phyloP scores from a whole-genome alignment of 2,888 invertebrate species.

The Hipparchia semele region DNA sequence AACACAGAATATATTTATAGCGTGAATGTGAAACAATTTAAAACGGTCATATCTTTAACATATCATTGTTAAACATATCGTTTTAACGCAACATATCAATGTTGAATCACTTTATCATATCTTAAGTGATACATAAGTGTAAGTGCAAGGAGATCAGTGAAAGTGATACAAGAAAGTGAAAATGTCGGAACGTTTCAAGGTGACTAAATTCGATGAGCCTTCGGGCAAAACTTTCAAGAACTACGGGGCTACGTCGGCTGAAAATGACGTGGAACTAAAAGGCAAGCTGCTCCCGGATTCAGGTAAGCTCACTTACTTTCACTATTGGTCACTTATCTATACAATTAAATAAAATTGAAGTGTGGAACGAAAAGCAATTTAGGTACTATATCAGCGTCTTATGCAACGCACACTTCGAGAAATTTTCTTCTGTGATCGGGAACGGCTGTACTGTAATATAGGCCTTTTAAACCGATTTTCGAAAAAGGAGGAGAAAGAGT shows the following conservation, averaged over 20 bases:
- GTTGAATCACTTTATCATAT: constrained; percentile 36
- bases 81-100: constrained; percentile 23
- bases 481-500: too few relatives aligned
- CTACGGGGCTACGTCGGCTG: constrained; percentile 83
- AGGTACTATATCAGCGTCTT: too few relatives aligned
- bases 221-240: constrained; percentile 79
- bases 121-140: constrained; percentile 16
- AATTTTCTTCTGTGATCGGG: too few relatives aligned
- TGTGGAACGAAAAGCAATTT: too few relatives aligned
- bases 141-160: constrained; percentile 14
- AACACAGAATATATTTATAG: not conserved
- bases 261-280: constrained; percentile 71
- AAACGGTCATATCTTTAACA: constrained; percentile 37
- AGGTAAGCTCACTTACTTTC: constrained; percentile 56
- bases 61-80: constrained; percentile 38
- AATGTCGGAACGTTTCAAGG: constrained; percentile 85
- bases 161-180: constrained; percentile 51
- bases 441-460: too few relatives aligned
- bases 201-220: constrained; percentile 83
- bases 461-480: too few relatives aligned
- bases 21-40: not conserved
- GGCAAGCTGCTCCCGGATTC: constrained; percentile 72
- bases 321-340: not conserved
- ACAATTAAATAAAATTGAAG: too few relatives aligned
- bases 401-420: too few relatives aligned